phyloP scores from a whole-genome alignment of 1,140 invertebrate species.

The Tetramorium alpestre region DNA sequence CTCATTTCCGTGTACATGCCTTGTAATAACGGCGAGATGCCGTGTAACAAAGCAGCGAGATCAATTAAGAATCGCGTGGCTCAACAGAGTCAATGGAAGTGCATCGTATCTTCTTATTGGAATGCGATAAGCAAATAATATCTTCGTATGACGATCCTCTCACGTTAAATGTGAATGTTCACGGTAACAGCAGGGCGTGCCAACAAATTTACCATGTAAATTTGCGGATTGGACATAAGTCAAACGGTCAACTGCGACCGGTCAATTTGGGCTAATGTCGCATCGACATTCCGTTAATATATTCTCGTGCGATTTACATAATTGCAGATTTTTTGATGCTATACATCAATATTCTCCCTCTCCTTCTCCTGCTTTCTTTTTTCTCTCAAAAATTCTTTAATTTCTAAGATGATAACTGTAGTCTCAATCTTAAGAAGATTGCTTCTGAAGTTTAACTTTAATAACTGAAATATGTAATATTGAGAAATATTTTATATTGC shows the following conservation, averaged over 20 bases:
- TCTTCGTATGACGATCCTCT: neutral
- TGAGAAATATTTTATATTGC: neutral
- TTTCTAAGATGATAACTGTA: neutral
- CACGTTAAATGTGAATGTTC: neutral
- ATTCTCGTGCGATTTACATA: constrained; percentile 29
- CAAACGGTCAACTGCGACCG: neutral
- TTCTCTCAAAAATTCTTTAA: neutral
- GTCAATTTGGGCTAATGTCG: neutral
- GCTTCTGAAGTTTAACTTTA: neutral
- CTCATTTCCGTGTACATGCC: neutral
- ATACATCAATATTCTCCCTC: neutral
- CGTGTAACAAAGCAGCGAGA: neutral
- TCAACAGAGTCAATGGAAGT: neutral
- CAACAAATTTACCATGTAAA: constrained; percentile 51
- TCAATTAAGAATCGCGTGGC: neutral
- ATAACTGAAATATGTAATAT: neutral
- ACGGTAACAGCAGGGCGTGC: neutral
- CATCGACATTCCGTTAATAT: constrained; percentile 24
- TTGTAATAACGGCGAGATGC: neutral
- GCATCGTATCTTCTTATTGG: neutral
- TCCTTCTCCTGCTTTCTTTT: neutral
- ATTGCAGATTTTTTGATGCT: constrained; percentile 14
- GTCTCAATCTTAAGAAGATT: neutral
- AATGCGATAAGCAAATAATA: neutral
- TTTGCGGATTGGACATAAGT: constrained; percentile 20